These are phyloP conservation scores for Tinea pellionella DNA, from an alignment of 2,888 invertebrate species.

Conservation along the genomic window DNA sequence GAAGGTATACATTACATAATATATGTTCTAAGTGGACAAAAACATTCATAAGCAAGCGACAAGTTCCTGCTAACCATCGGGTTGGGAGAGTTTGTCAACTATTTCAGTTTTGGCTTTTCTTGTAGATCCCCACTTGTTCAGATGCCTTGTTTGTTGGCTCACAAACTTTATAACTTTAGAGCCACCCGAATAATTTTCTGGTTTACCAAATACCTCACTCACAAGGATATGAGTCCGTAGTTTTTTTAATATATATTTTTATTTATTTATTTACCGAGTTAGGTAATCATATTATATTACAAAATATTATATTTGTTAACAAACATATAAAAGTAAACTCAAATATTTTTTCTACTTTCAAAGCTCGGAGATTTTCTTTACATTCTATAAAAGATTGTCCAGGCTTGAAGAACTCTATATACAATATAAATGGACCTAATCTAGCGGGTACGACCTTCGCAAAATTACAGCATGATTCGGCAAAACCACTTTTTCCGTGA, in stretches of 20 bases:
- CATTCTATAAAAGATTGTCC: conserved; percentile 1
- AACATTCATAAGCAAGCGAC: conserved; percentile 3
- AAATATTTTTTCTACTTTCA: neutral
- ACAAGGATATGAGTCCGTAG: neutral
- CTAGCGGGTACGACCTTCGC: conserved; percentile 3
- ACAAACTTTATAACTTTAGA: neutral
- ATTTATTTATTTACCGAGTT: no score
- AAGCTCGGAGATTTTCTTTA: neutral
- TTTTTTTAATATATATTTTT: neutral
- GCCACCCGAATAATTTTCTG: neutral
- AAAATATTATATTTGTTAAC: neutral
- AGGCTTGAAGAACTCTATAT: neutral
- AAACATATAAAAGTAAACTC: neutral
- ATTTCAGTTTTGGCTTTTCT: conserved; percentile 8
- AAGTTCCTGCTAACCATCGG: conserved; percentile 1
- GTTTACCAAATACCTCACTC: conserved; percentile 2
- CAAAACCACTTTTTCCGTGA: conserved; percentile 2
- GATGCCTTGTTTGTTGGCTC: conserved; percentile 1
- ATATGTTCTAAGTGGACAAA: neutral
- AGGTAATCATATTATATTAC: neutral
- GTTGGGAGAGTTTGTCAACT: conserved; percentile 12
- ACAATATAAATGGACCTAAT: neutral
- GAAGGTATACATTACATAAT: neutral
- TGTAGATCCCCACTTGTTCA: neutral
- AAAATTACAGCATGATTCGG: conserved; percentile 10